A percentile compares a stretch with the other conserved stretches of the same genome.
Conservation (phyloP, 2,113 vertebrate genomes). For the Epinephelus moara region DNA sequence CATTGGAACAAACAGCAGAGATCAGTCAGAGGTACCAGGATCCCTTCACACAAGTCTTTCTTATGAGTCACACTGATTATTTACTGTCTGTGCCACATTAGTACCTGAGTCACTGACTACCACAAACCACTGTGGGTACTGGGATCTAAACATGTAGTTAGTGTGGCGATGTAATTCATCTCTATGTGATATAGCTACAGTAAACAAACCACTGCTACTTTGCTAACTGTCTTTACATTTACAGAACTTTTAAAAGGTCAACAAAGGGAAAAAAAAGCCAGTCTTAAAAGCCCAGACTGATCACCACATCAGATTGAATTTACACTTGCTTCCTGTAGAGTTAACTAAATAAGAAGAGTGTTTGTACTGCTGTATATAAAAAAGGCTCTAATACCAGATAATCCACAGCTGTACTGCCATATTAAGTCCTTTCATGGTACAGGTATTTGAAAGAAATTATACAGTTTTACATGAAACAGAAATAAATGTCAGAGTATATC, state of each 20-base stretch:
- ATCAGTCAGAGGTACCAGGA: background rate
- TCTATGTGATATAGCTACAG: background rate
- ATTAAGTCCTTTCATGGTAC: background rate
- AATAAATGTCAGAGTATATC: background rate
- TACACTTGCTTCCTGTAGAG: background rate
- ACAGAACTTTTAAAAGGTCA: background rate
- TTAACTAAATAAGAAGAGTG: background rate
- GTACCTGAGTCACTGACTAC: background rate
- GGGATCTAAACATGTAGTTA: background rate
- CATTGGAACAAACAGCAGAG: background rate
- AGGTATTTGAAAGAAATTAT: background rate
- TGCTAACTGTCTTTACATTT: background rate
- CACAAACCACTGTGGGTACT: background rate
- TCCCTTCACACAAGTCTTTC: background rate
- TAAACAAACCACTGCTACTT: background rate
- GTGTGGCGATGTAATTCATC: background rate
- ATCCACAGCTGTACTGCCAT: conserved; percentile 51
- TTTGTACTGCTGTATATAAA: background rate
- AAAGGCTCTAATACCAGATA: background rate
- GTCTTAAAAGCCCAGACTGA: background rate
- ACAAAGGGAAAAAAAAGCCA: background rate
- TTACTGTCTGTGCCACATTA: background rate
- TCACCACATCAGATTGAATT: background rate
- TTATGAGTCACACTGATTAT: background rate
- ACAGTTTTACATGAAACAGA: conserved; percentile 26